phyloP scores from a whole-genome alignment of 2,113 vertebrate genomes.

The Tragelaphus imberbis region DNA sequence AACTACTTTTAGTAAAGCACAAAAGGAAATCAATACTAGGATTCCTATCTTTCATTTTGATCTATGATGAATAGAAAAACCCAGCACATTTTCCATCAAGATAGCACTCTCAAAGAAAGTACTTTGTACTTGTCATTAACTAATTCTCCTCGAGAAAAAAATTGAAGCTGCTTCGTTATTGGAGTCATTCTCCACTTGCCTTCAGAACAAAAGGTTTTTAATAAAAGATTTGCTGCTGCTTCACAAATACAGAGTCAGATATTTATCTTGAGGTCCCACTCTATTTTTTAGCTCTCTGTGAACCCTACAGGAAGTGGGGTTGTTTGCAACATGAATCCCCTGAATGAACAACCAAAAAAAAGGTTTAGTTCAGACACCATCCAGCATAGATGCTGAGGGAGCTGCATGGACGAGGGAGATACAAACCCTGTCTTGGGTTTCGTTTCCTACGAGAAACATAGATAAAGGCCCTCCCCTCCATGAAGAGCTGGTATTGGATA shows the following conservation, averaged over 20 bases:
- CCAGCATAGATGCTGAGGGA: not conserved
- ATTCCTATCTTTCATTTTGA: conserved; percentile 36
- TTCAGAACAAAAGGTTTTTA: not conserved
- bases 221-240: not conserved
- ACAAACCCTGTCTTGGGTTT: not conserved
- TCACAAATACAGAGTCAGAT: not conserved
- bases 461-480: rapidly evolving
- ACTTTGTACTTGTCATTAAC: conserved; percentile 11
- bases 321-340: not conserved
- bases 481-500: not conserved
- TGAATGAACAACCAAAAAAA: not conserved
- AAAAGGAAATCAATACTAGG: conserved; percentile 13
- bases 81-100: not conserved
- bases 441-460: not conserved
- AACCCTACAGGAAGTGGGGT: not conserved
- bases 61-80: not conserved
- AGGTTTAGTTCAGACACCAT: not conserved
- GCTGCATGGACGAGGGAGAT: not conserved
- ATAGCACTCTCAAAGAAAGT: not conserved
- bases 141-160: conserved; percentile 25
- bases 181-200: not conserved
- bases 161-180: not conserved
- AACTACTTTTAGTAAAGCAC: not conserved
- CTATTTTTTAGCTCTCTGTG: not conserved
- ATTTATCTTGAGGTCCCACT: not conserved